Evolutionary conservation across 2,888 invertebrate species (phyloP).

Genomic region (Drosophila anomelani): DNA sequence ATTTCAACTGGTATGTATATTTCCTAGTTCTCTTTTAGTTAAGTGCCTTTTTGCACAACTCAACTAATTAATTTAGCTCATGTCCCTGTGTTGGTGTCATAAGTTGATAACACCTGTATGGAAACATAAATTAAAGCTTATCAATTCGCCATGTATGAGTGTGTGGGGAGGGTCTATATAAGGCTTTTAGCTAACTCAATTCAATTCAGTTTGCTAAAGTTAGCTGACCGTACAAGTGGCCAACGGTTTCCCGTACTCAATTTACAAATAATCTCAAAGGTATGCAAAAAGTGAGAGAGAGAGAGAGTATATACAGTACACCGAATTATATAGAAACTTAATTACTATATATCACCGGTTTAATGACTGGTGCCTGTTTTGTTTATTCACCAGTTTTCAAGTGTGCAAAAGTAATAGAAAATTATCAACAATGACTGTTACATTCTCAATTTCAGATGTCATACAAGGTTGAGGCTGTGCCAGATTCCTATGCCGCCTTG

Average conservation of each 20-base stretch:
- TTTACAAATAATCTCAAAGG: conserved; percentile 31
- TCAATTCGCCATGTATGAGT: conserved; percentile 24
- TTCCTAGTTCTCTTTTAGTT: not conserved
- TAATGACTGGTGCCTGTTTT: not conserved
- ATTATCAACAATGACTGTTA: conserved; percentile 2
- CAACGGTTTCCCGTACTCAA: conserved; percentile 6
- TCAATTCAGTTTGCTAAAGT: conserved; percentile 21
- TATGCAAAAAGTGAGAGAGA: conserved; percentile 9
- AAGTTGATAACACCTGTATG: conserved; percentile 28
- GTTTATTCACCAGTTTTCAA: not conserved
- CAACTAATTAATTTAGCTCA: conserved; percentile 12
- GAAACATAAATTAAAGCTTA: conserved; percentile 21
- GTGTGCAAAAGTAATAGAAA: not conserved
- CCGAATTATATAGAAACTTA: conserved; percentile 3
- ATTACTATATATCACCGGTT: conserved; percentile 6
- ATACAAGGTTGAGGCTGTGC: conserved; percentile 83
- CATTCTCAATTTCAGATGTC: conserved; percentile 75
- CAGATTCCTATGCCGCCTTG: conserved; percentile 84
- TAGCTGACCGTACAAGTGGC: conserved; percentile 19
- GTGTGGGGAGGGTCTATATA: conserved; percentile 27
- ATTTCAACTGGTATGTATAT: not conserved
- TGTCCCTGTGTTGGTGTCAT: conserved; percentile 13
- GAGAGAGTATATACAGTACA: conserved; percentile 1
- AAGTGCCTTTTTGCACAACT: conserved; percentile 3
- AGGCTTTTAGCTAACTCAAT: conserved; percentile 9